phyloP scores from a whole-genome alignment of 2,113 vertebrate genomes.

The Cromileptes altivelis region DNA sequence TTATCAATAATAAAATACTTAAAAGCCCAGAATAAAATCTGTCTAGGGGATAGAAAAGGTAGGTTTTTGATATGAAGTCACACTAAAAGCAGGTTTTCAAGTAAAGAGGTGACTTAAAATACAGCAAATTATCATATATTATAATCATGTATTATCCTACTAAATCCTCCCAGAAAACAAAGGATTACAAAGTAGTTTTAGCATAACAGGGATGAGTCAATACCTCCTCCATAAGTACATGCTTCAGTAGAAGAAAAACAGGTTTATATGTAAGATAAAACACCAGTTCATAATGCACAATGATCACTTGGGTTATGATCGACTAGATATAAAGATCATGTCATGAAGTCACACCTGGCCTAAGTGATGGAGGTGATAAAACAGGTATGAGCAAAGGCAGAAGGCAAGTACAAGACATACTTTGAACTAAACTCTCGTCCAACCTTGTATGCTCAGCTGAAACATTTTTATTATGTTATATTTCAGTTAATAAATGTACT shows the following conservation, averaged over 20 bases:
- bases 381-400: not conserved
- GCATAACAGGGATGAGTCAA: not conserved
- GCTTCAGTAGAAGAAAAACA: not conserved
- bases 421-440: not conserved
- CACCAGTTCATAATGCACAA: not conserved
- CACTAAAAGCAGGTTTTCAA: not conserved
- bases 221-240: not conserved
- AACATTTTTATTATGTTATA: not conserved
- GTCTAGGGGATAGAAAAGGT: not conserved
- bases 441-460: not conserved
- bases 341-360: not conserved
- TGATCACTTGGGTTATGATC: not conserved
- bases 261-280: not conserved
- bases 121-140: not conserved
- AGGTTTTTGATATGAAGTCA: not conserved
- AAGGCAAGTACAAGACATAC: not conserved
- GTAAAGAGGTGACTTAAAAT: not conserved
- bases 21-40: not conserved
- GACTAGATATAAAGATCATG: not conserved
- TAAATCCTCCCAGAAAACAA: not conserved
- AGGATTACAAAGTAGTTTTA: not conserved
- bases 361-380: not conserved
- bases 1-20: not conserved
- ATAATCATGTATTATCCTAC: not conserved
- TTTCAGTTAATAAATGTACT: not conserved